Evolutionary conservation across 37 sponge, comb jelly and placozoan genomes (phyloP).

Genomic region (Spongilla lacustris): DNA sequence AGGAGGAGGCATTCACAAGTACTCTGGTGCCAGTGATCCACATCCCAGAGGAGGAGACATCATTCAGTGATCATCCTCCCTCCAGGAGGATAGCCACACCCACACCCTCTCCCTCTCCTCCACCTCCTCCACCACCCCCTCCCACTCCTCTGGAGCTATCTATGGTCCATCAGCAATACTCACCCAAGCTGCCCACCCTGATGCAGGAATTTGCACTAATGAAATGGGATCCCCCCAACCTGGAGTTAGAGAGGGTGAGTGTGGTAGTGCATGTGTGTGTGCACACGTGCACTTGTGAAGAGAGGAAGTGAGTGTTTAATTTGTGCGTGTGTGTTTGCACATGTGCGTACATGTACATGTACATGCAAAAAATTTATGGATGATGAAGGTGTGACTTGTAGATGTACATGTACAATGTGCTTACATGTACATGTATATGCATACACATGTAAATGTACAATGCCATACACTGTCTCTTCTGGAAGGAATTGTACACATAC

Average conservation of each 20-base stretch:
- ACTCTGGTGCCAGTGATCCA: not conserved
- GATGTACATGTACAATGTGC: too few relatives aligned
- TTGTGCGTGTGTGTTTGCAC: constrained; percentile 12
- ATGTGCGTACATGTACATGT: not conserved
- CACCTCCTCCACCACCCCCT: constrained; percentile 3
- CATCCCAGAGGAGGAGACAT: not conserved
- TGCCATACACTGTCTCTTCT: too few relatives aligned
- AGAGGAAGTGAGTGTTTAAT: too few relatives aligned
- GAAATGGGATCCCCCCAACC: constrained; percentile 52
- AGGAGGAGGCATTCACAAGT: not conserved
- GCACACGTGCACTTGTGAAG: constrained; percentile 8
- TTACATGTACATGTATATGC: not conserved
- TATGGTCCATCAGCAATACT: constrained; percentile 2
- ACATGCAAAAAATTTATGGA: not conserved
- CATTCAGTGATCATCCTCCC: not conserved
- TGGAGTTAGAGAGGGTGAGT: constrained; percentile 65
- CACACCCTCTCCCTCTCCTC: constrained; percentile 3
- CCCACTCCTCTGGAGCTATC: not conserved
- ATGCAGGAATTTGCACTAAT: constrained; percentile 62
- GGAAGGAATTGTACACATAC: too few relatives aligned
- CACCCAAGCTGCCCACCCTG: constrained; percentile 15
- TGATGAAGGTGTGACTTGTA: not conserved
- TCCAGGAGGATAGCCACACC: not conserved
- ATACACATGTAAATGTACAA: not conserved
- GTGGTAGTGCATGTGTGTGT: not conserved